Evolutionary conservation across 1,140 invertebrate genomes (phyloP).

Genomic region (Drosophila teissieri): DNA sequence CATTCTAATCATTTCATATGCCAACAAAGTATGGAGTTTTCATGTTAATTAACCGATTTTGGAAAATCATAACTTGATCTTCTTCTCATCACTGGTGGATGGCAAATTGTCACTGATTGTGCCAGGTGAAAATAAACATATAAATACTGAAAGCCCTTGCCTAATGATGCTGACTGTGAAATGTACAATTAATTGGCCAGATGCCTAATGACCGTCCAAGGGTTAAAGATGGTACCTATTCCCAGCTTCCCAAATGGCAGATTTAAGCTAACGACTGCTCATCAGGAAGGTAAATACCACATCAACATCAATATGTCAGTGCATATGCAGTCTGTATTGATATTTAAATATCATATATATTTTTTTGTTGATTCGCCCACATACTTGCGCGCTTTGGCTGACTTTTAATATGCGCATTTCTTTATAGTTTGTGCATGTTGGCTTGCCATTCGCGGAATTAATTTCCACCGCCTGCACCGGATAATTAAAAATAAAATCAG

Average conservation of each 20-base stretch:
- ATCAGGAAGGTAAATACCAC: not conserved
- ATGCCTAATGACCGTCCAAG: constrained; percentile 49
- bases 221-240: constrained; percentile 7
- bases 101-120: constrained; percentile 34
- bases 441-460: constrained; percentile 13
- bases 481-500: constrained; percentile 65
- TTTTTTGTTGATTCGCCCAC: not conserved
- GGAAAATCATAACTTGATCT: not conserved
- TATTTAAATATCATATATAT: constrained; percentile 8
- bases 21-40: too few relatives aligned
- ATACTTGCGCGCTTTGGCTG: constrained; percentile 9
- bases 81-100: constrained; percentile 1
- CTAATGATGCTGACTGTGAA: constrained; percentile 5
- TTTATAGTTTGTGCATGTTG: constrained; percentile 15
- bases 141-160: not conserved
- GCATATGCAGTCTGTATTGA: not conserved
- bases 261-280: constrained; percentile 13
- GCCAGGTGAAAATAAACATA: too few relatives aligned
- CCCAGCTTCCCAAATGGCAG: not conserved
- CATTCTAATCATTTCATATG: too few relatives aligned
- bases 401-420: constrained; percentile 35
- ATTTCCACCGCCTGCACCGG: constrained; percentile 32
- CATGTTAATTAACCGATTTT: too few relatives aligned
- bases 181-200: constrained; percentile 53
- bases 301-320: not conserved